Percentiles rank a stretch among this genome's conserved stretches.
Conservation (phyloP, 2,113 vertebrate genomes). For the Nesoenas mayeri region DNA sequence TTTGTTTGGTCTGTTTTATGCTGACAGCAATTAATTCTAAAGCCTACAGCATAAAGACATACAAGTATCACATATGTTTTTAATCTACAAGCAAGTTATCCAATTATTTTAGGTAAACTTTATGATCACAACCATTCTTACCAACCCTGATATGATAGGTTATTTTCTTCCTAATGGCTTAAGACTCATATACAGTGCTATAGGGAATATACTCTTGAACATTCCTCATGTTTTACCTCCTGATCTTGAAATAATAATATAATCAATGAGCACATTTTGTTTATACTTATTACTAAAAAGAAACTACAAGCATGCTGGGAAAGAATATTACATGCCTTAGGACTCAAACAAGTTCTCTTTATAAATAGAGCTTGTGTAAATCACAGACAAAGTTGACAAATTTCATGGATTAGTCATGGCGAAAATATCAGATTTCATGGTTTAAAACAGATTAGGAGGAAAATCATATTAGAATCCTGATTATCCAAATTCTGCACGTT, state of each 20-base stretch:
- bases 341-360: constrained; percentile 59
- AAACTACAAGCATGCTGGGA: constrained; percentile 59
- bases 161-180: constrained; percentile 57
- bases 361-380: constrained; percentile 70
- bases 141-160: constrained; percentile 45
- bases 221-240: constrained; percentile 43
- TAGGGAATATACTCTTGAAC: constrained; percentile 22
- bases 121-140: constrained; percentile 69
- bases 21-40: constrained; percentile 71
- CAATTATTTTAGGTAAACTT: constrained; percentile 74
- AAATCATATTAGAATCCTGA: constrained; percentile 67
- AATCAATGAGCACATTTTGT: constrained; percentile 42
- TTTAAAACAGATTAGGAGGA: constrained; percentile 71
- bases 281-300: constrained; percentile 58
- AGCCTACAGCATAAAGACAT: constrained; percentile 50
- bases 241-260: constrained; percentile 55
- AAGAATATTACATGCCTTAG: constrained; percentile 56
- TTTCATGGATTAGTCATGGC: constrained; percentile 77
- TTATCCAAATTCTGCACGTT: constrained; percentile 47
- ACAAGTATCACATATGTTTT: constrained; percentile 61
- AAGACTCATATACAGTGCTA: constrained; percentile 22
- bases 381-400: constrained; percentile 75
- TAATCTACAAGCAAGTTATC: constrained; percentile 67
- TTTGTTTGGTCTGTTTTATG: constrained; percentile 64
- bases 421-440: constrained; percentile 75